Evolutionary conservation across 2,888 invertebrate genomes (phyloP), one percentile per base, ranked within the genome.

Genomic region (Halictus quadricinctus): DNA sequence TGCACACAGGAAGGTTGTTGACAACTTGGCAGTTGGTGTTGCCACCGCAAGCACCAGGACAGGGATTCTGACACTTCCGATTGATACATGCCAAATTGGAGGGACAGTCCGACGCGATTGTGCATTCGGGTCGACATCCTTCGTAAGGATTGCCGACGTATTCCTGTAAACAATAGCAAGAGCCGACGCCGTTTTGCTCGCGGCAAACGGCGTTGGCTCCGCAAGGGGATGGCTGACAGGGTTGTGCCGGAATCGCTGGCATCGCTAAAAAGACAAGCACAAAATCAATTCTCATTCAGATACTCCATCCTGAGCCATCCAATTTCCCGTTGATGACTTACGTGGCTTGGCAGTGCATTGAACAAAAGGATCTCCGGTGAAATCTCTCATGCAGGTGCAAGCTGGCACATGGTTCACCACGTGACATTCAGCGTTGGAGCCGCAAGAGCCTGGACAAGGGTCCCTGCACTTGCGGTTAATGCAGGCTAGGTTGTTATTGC

Each of bases 1-100:
- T 96, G 94, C 98, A 98, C 89, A 97, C 96, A 7, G 98, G 97
- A 92, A 96, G 96, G 93, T 98, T 98, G 92, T 97, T 97, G 80
- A 97, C 96, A 6, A 97, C 97, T 93, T 96, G 96, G 91, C 98
- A 98, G 54, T 96, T 95, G 25, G 97, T 95, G 91, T 97, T 96
- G 21, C 91, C 89, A 13, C 95, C 95, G 89, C 95, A 95, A 50
- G 94, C 93, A 69, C 95, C 95, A 25, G 94, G 94, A 84, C 95
- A 95, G 12, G 95, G 95, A 91, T 96, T 94, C 79, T 93, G 93
- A 88, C 95, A 95, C 86, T 95, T 95, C 66, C 94, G 94, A 90
- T 94, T 92, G 29, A 95, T 95, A 86, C 96, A 96, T 18, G 95
- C 95, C 80, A 95, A 94, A 86, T 95, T 93, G 2, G 94, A 92